A percentile compares a stretch with the other conserved stretches of the same genome.
Conservation (phyloP, 2,797 vertebrate genomes). For the Ciconia nigra region DNA sequence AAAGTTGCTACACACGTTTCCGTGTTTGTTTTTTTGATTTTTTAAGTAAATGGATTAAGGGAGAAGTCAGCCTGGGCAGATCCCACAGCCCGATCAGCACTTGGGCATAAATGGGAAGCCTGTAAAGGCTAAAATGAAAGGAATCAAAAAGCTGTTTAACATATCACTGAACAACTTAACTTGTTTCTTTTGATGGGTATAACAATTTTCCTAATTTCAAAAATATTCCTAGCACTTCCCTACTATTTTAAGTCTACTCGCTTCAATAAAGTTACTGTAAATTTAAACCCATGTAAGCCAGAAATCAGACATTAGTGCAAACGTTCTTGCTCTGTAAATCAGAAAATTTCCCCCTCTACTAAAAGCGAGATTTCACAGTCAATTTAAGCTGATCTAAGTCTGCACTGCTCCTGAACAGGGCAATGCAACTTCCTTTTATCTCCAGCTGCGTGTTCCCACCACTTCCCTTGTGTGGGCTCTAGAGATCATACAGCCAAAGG, state of each 20-base stretch:
- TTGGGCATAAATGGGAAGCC: background rate
- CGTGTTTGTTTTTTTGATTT: background rate
- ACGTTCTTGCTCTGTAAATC: conserved; percentile 15
- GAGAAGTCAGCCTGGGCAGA: background rate
- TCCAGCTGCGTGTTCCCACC: conserved; percentile 55
- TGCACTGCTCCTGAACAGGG: conserved; percentile 50
- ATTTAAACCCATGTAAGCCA: background rate
- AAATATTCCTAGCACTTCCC: background rate
- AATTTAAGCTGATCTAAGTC: conserved; percentile 67
- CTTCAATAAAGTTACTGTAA: background rate
- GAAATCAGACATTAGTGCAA: conserved; percentile 5
- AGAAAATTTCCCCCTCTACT: conserved; percentile 23
- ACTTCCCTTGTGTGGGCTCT: conserved; percentile 61
- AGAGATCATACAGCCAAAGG: conserved; percentile 28
- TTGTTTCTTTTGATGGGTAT: background rate
- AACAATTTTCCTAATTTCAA: background rate
- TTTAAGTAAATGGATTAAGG: background rate
- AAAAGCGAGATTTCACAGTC: conserved; percentile 67
- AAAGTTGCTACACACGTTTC: background rate
- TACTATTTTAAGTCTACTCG: background rate
- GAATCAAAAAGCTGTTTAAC: background rate
- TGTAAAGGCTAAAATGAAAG: background rate
- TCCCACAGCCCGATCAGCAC: background rate
- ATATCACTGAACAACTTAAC: background rate
- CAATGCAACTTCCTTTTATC: conserved; percentile 67